Base-by-base conservation (phyloP, 2,888 invertebrate species). In the Kuschelorhynchus macadamiae region DNA sequence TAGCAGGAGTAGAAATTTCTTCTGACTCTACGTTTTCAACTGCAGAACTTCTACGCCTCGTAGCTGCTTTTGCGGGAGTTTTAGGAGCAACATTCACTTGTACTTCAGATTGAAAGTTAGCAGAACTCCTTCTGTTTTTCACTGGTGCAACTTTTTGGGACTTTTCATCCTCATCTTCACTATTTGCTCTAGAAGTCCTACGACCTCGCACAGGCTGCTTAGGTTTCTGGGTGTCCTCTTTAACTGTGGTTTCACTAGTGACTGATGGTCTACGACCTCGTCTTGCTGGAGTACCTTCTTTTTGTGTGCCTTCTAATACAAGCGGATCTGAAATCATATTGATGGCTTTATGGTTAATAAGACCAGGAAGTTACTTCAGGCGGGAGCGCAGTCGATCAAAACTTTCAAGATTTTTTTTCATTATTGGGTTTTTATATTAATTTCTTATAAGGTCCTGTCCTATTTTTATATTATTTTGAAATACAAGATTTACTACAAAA, bases 261-360 rank as follows among this genome's bases (percentile, higher is more conserved):
- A 56, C 21, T n/a, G 70, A 70, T 5, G 50, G 44, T 56, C 57
- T 70, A 8, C 70, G 60, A 3, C 49, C 60, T 16, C 70, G 65
- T 16, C 49, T 42, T 16, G 61, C 9, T 16, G 65, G 59, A 17
- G 53, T 17, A 21, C 7, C 21, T 17, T n/a, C 42, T 25, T 25
- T 12, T 39, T 49, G 67, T 46, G 20, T 33, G 57, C 72, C 73
- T 63, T 73, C 73, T n/a, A 64, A 53, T 30, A 73, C 16, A 8
- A 69, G 39, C 7, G 71, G 65, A 17, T 64, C 75, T 75, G 25
- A 25, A 33, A 52, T 33, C 30, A 4, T 50, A 41, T n/a, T 70
- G 20, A 61, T 25, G 17, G 36, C 32, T 55, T 70, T 69, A 21
- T 18, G 61, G 33, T 66, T 67, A 49, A n/a, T n/a, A n/a, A n/a